Evolutionary conservation across 2,113 vertebrate genomes (phyloP), one percentile per base, ranked within the genome.

Genomic region (Limanda limanda): DNA sequence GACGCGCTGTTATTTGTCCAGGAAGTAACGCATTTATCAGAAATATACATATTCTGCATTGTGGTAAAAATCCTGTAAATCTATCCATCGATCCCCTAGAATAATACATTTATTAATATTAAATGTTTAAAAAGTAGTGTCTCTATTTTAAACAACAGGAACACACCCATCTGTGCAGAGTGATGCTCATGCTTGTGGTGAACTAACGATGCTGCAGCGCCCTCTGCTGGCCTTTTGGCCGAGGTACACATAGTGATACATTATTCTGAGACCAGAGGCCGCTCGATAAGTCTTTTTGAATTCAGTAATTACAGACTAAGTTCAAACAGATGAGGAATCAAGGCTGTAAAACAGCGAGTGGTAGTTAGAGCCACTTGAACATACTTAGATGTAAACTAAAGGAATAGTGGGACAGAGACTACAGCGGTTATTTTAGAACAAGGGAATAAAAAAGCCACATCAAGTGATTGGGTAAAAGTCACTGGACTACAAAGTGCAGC

Each of bases 11-110:
- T 47, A 64, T 72, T 66, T n/a, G 81, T 86, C 87, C 94, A 94
- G 93, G 93, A 95, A 95, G 93, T 93, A 54, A 58, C 68, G 59
- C 78, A 78, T 61, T 76, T 90, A 69, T 47, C 5, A 6, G 48
- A 17, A 66, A 76, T 27, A 10, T 0, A 4, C 8, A 0, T n/a
- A 2, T 42, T 37, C 5, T 15, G 12, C 21, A 8, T 10, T 18
- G 0, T 21, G 25, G 54, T 13, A 8, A 10, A 56, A 9, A 9
- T 9, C 2, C 9, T n/a, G 4, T 0, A 17, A 64, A 66, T 60
- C 0, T 17, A 20, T 2, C 21, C 13, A 13, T 1, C 11, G 3
- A 0, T 9, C 6, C 1, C 1, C 1, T 35, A 9, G 60, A 69
- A 63, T 60, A 60, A 62, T 21, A 0, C 3, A 4, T 13, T 3